Evolutionary conservation across 2,888 invertebrate species (phyloP).

Genomic region (Tenthredo scrophulariae): DNA sequence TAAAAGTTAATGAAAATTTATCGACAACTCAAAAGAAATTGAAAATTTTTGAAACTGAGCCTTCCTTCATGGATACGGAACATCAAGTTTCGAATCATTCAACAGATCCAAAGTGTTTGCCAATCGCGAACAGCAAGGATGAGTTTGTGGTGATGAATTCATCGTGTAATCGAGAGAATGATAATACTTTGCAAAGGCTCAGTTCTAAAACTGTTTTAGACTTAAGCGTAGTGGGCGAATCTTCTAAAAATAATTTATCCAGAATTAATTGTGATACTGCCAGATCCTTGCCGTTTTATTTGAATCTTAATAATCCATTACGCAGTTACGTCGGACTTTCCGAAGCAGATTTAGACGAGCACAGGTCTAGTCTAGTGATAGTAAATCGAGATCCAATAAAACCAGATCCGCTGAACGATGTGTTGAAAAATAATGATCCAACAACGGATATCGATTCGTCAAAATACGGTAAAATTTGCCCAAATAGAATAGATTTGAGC

Average conservation of each 20-base stretch:
- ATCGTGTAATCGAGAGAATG: not conserved
- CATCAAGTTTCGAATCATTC: not conserved
- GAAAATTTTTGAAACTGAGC: constrained; percentile 53
- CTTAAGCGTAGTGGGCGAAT: constrained; percentile 31
- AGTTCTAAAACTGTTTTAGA: constrained; percentile 43
- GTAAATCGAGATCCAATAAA: constrained; percentile 19
- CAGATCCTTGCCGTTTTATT: constrained; percentile 52
- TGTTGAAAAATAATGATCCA: not conserved
- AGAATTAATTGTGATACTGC: constrained; percentile 33
- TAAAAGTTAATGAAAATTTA: not conserved
- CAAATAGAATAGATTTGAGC: not conserved
- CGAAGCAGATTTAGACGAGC: constrained; percentile 6
- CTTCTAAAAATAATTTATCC: constrained; percentile 36
- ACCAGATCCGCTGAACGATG: not conserved
- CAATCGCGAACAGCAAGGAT: not conserved
- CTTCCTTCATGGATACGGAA: constrained; percentile 61
- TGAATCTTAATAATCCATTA: constrained; percentile 48
- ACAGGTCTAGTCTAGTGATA: constrained; percentile 39
- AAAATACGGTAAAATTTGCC: not conserved
- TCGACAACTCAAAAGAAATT: not conserved
- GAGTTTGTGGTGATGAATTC: not conserved
- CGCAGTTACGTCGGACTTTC: not conserved
- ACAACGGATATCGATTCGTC: constrained; percentile 4
- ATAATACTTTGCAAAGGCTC: constrained; percentile 32
- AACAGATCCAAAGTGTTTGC: constrained; percentile 11